These are phyloP conservation scores for Ginglymostoma cirratum DNA, from an alignment of 2,113 vertebrate species.

Conservation along the genomic window DNA sequence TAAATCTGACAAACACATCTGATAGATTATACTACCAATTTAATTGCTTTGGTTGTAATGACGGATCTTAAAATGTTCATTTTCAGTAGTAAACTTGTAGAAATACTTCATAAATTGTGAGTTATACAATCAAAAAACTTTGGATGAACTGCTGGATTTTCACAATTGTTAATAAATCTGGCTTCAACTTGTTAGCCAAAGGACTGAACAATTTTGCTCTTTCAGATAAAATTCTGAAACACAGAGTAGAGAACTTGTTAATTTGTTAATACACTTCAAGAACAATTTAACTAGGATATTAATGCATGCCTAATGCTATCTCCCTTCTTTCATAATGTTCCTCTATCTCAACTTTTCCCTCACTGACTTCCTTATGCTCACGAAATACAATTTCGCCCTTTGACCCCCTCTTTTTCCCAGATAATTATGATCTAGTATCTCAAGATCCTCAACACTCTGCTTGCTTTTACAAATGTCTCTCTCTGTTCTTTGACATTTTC, in stretches of 20 bases:
- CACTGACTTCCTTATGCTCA: neutral
- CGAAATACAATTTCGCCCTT: neutral
- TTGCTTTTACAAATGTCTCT: neutral
- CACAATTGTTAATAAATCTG: neutral
- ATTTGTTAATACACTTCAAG: neutral
- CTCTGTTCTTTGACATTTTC: neutral
- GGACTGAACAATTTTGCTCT: neutral
- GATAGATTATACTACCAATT: neutral
- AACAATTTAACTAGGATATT: neutral
- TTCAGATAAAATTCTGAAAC: slow-evolving; percentile 16
- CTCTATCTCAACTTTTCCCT: neutral
- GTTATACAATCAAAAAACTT: neutral
- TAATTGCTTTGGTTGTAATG: neutral
- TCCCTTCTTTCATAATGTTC: neutral
- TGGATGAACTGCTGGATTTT: neutral
- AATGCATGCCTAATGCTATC: neutral
- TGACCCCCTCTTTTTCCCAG: neutral
- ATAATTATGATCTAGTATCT: neutral
- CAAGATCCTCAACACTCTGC: neutral
- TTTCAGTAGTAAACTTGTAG: neutral
- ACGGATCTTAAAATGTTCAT: neutral
- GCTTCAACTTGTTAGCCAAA: neutral
- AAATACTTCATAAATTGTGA: neutral
- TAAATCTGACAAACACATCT: too few relatives aligned
- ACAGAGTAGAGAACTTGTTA: neutral